These are phyloP conservation scores for Metopia argyrocephala DNA, from an alignment of 2,888 invertebrate genomes.

Conservation along the genomic window DNA sequence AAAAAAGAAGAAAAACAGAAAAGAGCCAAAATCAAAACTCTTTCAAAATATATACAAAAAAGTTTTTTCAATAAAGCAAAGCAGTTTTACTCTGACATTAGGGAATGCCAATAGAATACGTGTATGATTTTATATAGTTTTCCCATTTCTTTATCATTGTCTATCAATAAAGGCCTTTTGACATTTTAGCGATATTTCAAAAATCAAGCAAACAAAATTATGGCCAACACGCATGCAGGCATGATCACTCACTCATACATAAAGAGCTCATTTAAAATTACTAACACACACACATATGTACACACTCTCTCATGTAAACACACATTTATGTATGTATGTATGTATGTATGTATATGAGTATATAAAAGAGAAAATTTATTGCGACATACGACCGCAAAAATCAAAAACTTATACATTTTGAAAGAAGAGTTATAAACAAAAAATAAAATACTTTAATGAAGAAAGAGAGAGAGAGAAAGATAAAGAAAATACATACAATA, in stretches of 20 bases:
- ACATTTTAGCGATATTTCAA: constrained; percentile 63
- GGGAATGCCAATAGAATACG: neutral
- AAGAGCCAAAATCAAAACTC: neutral
- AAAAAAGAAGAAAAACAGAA: neutral
- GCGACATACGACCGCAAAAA: constrained; percentile 63
- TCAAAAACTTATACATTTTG: constrained; percentile 60
- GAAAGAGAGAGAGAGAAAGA: neutral
- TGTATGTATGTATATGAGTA: neutral
- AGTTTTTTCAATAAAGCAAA: neutral
- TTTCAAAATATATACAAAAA: neutral
- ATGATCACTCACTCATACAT: constrained; percentile 21
- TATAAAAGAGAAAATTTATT: constrained; percentile 63
- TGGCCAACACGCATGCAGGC: constrained; percentile 49
- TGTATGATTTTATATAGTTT: neutral
- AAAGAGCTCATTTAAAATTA: constrained; percentile 17
- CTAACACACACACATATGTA: neutral
- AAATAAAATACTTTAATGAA: neutral
- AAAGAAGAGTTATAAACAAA: neutral
- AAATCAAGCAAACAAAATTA: constrained; percentile 64
- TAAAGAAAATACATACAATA: constrained; percentile 58
- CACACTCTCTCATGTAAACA: neutral
- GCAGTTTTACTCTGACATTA: neutral
- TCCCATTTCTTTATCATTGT: constrained; percentile 53
- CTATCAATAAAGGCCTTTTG: constrained; percentile 60
- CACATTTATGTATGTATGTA: too few species aligned